Percentiles rank a stretch among this genome's conserved stretches.
phyloP scores from a whole-genome alignment of 2,113 vertebrate species.

The Diphyllodes magnificus region DNA sequence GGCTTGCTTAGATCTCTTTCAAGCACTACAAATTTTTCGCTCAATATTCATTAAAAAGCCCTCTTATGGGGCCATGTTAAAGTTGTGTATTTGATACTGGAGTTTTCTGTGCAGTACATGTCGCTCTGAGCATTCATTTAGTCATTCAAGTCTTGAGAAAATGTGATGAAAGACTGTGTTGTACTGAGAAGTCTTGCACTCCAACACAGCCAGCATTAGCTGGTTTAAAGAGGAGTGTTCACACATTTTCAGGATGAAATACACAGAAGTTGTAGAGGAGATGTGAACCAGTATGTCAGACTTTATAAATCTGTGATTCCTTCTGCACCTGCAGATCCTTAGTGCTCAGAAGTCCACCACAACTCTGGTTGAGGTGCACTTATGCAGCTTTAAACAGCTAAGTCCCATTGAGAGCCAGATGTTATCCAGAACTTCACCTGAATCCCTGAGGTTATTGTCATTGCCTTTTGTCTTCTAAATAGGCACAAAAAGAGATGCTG shows the following conservation, averaged over 20 bases:
- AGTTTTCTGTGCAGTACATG: not conserved
- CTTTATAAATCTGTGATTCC: not conserved
- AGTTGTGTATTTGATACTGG: not conserved
- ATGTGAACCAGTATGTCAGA: not conserved
- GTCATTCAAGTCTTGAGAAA: not conserved
- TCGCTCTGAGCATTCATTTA: not conserved
- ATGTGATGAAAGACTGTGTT: not conserved
- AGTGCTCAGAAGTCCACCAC: not conserved
- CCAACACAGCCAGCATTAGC: not conserved
- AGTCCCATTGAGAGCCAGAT: not conserved
- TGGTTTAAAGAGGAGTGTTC: not conserved
- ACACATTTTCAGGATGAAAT: not conserved
- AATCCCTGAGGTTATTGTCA: not conserved
- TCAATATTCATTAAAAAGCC: not conserved
- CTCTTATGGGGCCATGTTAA: not conserved
- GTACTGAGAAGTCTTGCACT: not conserved
- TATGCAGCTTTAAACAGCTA: accelerated
- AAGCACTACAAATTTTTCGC: not conserved
- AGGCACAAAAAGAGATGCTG: not conserved
- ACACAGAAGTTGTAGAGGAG: not conserved
- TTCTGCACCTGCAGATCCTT: not conserved
- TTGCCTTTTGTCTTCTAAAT: not conserved
- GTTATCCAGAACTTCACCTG: not conserved
- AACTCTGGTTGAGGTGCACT: accelerated
- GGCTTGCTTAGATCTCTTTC: not conserved